Conservation (phyloP, 2,888 invertebrate genomes). For the Pemphredon lugubris region DNA sequence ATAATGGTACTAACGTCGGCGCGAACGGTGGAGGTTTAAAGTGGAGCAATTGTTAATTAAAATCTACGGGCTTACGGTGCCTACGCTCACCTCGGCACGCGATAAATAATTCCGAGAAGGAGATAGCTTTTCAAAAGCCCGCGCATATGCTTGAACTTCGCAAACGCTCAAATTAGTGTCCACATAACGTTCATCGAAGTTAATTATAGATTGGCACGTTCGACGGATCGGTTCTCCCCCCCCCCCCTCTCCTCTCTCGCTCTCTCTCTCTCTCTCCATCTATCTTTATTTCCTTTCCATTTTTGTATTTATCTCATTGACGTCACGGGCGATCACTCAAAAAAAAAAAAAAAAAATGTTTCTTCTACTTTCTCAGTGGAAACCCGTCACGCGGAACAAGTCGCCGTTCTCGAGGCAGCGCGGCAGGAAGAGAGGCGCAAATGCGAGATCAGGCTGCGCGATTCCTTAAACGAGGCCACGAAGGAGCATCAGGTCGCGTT, state of each 20-base stretch:
- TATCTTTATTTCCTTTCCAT: slow-evolving; percentile 38
- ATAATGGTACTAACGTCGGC: slow-evolving; percentile 66
- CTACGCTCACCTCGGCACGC: slow-evolving; percentile 42
- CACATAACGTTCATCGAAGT: slow-evolving; percentile 64
- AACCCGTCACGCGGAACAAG: slow-evolving; percentile 66
- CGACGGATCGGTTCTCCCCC: slow-evolving; percentile 39
- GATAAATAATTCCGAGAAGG: slow-evolving; percentile 15
- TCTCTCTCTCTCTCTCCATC: slow-evolving; percentile 1
- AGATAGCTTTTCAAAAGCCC: slow-evolving; percentile 40
- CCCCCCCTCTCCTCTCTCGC: neutral
- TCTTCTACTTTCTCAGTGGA: slow-evolving; percentile 69
- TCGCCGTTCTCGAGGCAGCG: slow-evolving; percentile 67
- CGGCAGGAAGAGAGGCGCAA: slow-evolving; percentile 72
- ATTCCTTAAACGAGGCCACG: slow-evolving; percentile 68
- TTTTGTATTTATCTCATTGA: slow-evolving; percentile 31
- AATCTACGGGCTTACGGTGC: slow-evolving; percentile 45
- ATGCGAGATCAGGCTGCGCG: slow-evolving; percentile 69
- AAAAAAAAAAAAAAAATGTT: neutral
- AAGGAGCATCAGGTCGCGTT: slow-evolving; percentile 74
- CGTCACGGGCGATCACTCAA: slow-evolving; percentile 30
- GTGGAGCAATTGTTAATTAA: slow-evolving; percentile 72
- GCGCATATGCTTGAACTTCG: slow-evolving; percentile 22
- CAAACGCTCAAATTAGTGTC: slow-evolving; percentile 56
- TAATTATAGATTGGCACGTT: slow-evolving; percentile 66
- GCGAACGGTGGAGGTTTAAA: slow-evolving; percentile 53